Conservation (phyloP, 2,797 vertebrate genomes). For the Xenopus petersii region DNA sequence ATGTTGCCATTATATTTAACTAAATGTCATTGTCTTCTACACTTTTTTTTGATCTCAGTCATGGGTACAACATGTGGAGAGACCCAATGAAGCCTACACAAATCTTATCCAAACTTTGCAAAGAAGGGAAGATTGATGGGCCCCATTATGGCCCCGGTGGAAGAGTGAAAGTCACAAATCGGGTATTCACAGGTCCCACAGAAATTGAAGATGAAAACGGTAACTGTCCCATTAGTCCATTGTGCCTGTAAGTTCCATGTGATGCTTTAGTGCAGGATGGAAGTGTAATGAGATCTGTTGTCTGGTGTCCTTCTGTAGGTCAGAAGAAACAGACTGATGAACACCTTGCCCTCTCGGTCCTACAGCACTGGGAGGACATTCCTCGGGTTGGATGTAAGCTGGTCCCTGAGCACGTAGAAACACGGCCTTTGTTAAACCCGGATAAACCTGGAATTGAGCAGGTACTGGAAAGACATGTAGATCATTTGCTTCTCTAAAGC, state of each 20-base stretch:
- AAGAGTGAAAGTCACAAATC: slow-evolving; percentile 89
- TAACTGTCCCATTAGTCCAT: slow-evolving; percentile 50
- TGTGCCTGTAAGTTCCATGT: not conserved
- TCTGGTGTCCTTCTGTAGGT: slow-evolving; percentile 61
- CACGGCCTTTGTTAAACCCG: slow-evolving; percentile 85
- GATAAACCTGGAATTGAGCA: slow-evolving; percentile 96
- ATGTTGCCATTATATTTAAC: no score
- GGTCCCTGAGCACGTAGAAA: slow-evolving; percentile 90
- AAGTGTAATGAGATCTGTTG: no score
- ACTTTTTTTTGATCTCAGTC: slow-evolving; percentile 61
- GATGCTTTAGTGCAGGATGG: no score
- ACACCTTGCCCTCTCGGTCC: slow-evolving; percentile 81
- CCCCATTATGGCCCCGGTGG: slow-evolving; percentile 89
- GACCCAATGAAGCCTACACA: slow-evolving; percentile 93
- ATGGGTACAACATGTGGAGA: slow-evolving; percentile 93
- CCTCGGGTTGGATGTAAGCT: slow-evolving; percentile 82
- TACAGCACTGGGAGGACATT: slow-evolving; percentile 88
- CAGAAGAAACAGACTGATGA: slow-evolving; percentile 91
- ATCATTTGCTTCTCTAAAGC: no score
- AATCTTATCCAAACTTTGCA: slow-evolving; percentile 87
- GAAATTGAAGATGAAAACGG: slow-evolving; percentile 96
- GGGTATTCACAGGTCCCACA: slow-evolving; percentile 84
- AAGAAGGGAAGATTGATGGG: slow-evolving; percentile 87
- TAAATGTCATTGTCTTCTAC: not conserved
- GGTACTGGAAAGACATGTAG: slow-evolving; percentile 57